Evolutionary conservation across 2,888 invertebrate genomes (phyloP).

Genomic region (Cataglyphis rosenhaueri): DNA sequence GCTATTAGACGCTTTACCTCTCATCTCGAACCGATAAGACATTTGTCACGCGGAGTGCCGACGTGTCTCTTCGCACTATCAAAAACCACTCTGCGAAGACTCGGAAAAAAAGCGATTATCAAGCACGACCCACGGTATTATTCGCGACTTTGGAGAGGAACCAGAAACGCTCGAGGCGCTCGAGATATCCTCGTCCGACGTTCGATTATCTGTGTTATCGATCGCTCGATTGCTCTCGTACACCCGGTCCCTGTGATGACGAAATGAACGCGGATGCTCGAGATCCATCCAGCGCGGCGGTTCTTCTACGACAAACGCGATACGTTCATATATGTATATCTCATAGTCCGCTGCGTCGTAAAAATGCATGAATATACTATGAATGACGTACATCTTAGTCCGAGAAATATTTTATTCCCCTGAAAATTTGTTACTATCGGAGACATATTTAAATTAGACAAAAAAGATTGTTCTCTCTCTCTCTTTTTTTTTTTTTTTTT

Average conservation of each 20-base stretch:
- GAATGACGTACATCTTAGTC: neutral
- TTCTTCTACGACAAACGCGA: slow-evolving; percentile 7
- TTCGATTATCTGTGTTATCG: slow-evolving; percentile 52
- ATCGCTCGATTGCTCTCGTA: slow-evolving; percentile 32
- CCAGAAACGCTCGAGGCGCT: neutral
- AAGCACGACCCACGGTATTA: slow-evolving; percentile 42
- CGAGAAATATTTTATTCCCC: slow-evolving; percentile 3
- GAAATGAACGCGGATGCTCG: slow-evolving; percentile 35
- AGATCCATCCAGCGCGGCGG: neutral
- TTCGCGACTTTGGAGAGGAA: slow-evolving; percentile 49
- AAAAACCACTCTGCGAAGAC: slow-evolving; percentile 45
- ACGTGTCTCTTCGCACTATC: slow-evolving; percentile 41
- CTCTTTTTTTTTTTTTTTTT: neutral
- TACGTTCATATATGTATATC: neutral
- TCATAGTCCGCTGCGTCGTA: neutral
- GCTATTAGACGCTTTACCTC: slow-evolving; percentile 13
- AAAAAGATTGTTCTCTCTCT: neutral
- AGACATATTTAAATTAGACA: neutral
- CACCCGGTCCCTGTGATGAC: slow-evolving; percentile 21
- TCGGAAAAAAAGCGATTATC: slow-evolving; percentile 47
- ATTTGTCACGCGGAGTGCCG: slow-evolving; percentile 57
- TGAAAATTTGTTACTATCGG: neutral
- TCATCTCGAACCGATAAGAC: slow-evolving; percentile 44
- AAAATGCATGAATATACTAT: neutral
- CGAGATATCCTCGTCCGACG: neutral